phyloP scores from a whole-genome alignment of 2,113 vertebrate species.

The Spea multiplicata region DNA sequence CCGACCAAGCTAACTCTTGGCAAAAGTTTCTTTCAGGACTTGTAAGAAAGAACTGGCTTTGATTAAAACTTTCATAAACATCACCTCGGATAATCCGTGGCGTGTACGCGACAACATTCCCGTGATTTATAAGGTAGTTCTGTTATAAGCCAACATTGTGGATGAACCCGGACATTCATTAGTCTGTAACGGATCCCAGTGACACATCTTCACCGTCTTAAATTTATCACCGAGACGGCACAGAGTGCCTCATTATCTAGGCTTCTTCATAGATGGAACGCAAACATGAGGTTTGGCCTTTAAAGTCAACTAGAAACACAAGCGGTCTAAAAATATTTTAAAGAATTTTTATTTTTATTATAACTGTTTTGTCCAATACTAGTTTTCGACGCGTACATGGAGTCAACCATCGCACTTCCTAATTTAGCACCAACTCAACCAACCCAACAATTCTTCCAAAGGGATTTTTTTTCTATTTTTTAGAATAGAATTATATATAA shows the following conservation, averaged over 20 bases:
- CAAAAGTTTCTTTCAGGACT: background rate
- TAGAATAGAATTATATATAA: no score
- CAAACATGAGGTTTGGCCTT: conserved; percentile 30
- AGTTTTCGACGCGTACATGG: no score
- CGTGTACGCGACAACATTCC: no score
- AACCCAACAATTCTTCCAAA: no score
- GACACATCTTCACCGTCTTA: conserved; percentile 3
- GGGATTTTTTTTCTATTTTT: no score
- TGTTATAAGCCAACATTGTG: background rate
- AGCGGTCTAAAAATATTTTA: background rate
- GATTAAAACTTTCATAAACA: no score
- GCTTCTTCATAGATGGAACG: background rate
- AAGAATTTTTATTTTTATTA: background rate
- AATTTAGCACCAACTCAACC: no score
- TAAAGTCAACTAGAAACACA: background rate
- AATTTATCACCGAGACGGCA: conserved; percentile 8
- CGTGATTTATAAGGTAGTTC: background rate
- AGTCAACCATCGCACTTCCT: no score
- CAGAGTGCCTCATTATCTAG: background rate
- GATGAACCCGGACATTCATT: conserved; percentile 16
- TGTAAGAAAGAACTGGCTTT: background rate
- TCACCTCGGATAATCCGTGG: no score
- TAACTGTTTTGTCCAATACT: no score
- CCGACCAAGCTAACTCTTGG: no score
- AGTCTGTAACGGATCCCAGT: background rate